A percentile compares a stretch with the other conserved stretches of the same genome.
Conservation (phyloP, 2,113 vertebrate genomes). For the Tautogolabrus adspersus region DNA sequence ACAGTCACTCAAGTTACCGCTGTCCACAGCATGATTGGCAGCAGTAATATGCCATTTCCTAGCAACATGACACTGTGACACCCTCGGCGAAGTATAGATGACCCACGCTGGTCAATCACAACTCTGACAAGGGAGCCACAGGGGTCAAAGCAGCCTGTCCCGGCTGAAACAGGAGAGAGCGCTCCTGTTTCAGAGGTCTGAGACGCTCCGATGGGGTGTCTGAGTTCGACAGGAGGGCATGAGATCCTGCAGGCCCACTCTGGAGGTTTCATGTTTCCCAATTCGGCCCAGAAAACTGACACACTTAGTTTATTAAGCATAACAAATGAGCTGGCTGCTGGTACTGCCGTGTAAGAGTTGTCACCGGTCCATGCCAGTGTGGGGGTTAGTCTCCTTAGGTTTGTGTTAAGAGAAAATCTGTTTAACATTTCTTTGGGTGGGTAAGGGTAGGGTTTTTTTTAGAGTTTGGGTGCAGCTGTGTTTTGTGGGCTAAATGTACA, state of each 20-base stretch:
- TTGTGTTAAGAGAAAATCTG: no score
- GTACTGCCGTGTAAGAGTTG: not conserved
- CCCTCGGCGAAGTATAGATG: constrained; percentile 67
- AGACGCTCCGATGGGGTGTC: constrained; percentile 21
- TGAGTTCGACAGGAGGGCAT: constrained; percentile 50
- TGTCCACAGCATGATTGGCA: constrained; percentile 60
- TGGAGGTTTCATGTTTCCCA: constrained; percentile 57
- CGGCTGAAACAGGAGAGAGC: constrained; percentile 66
- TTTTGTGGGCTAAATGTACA: constrained; percentile 1
- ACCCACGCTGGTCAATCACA: constrained; percentile 70
- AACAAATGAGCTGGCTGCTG: constrained; percentile 14
- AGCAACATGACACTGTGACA: constrained; percentile 70
- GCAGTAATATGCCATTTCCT: constrained; percentile 72
- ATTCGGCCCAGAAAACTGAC: constrained; percentile 40
- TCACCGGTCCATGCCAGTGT: not conserved
- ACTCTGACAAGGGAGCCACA: constrained; percentile 64
- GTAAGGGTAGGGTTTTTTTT: no score
- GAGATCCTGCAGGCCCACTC: constrained; percentile 25
- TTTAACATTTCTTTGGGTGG: no score
- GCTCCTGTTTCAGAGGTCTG: constrained; percentile 61
- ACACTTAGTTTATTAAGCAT: constrained; percentile 42
- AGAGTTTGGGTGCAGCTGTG: not conserved
- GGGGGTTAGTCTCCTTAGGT: no score
- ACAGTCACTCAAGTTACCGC: constrained; percentile 56
- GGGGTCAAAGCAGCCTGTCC: constrained; percentile 54